These are phyloP conservation scores for Acrocephalus arundinaceus DNA, from an alignment of 2,113 vertebrate genomes.

Conservation along the genomic window DNA sequence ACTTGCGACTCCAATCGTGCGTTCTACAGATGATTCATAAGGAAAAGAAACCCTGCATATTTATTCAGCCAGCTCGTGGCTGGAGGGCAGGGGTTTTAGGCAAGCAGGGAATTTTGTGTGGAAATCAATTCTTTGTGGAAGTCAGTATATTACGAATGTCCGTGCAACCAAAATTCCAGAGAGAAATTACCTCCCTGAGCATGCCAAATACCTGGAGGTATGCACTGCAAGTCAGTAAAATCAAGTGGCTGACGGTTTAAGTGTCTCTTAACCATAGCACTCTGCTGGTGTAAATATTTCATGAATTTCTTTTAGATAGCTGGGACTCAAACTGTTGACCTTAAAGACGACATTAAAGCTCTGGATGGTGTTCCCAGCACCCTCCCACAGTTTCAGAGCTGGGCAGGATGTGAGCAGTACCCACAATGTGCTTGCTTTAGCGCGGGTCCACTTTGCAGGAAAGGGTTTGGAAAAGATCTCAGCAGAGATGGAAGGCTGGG, in stretches of 20 bases:
- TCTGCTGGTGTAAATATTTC: constrained; percentile 29
- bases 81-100: constrained; percentile 73
- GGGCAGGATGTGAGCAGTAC: background rate
- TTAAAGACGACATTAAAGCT: background rate
- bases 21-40: constrained; percentile 63
- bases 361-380: background rate
- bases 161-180: constrained; percentile 77
- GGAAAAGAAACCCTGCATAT: constrained; percentile 40
- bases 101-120: constrained; percentile 80
- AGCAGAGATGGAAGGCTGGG: background rate
- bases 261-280: constrained; percentile 59
- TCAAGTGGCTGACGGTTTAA: constrained; percentile 67
- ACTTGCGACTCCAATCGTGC: constrained; percentile 40
- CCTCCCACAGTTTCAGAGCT: background rate
- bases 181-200: constrained; percentile 75
- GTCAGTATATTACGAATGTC: constrained; percentile 75
- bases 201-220: constrained; percentile 63
- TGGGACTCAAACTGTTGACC: background rate
- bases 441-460: fast-evolving
- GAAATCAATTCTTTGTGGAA: constrained; percentile 82
- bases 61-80: constrained; percentile 65
- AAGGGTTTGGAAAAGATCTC: background rate
- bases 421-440: fast-evolving
- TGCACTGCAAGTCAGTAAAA: constrained; percentile 56
- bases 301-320: background rate